Base-by-base conservation (phyloP, 2,113 vertebrate species). In the Seriola aureovittata region DNA sequence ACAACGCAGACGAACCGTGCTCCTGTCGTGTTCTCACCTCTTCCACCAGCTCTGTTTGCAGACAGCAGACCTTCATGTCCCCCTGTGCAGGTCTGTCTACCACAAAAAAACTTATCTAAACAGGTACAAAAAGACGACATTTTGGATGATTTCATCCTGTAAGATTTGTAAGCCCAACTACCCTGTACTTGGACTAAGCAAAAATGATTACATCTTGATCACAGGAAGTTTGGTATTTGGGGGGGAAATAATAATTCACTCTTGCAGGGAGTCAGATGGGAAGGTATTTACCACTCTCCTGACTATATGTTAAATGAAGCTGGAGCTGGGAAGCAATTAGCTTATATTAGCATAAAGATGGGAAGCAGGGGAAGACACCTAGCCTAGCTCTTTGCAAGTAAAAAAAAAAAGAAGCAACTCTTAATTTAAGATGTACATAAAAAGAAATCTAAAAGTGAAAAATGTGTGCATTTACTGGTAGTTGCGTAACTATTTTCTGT, bases 21-120 rank as follows among this genome's bases (percentile, higher is more conserved):
- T 98, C 7, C 92, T 98, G 60, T 98, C 97, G 68, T 98, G 97
- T 63, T 97, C 97, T 0, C 97, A 97, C 59, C 62, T 96, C 84
- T 97, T 97, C 87, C 97, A 98, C 71, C 91, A 90, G 19, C 5
- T 79, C 17, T 97, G 96, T 80, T 95, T 34, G 13, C 80, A 63
- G 94, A 95, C 32, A 89, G 92, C 44, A 71, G 21, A 71, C 91
- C 79, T 8, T 81, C 92, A n/a, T 98, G 97, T 48, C 97, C 96
- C 29, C 4, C 93, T 98, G 52, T 97, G 97, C 85, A 94, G 95
- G 38, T 94, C 96, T 17, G 65, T 42, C 74, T 99, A 97, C 81
- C 84, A 95, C 58, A 97, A 97, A 85, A 96, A 92, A 50, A 29
- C 5, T 78, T 8, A 80, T 92, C 77, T 88, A 64, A 84, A 62